Base-by-base conservation (phyloP, 1,140 invertebrate species). In the Lethrus apterus region DNA sequence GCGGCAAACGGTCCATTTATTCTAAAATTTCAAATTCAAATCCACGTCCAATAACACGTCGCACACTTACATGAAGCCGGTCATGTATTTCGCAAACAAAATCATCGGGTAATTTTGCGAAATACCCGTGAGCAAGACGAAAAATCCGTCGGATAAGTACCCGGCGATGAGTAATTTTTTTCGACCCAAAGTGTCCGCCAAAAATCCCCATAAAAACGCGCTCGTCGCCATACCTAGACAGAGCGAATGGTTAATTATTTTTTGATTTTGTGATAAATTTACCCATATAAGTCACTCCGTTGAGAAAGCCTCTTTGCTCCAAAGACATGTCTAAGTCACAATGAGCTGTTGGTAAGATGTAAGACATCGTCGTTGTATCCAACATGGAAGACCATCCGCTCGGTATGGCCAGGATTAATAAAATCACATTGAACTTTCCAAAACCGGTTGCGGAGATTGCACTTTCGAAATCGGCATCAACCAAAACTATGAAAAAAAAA, bases 191-290 rank as follows among this genome's bases (percentile, higher is more conserved):
- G 79, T 79, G 59, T 93, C 89, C 0, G 84, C 83, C 4, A 90
- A 57, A 48, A 82, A 86, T 2, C 88, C 88, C 86, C 87, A 91
- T 11, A 89, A 54, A 56, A 86, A 77, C 0, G 84, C 85, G 34
- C 86, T 87, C 0, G 78, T 69, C 51, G 89, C 79, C 86, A 89
- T 91, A 34, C 88, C 88, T 80, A 60, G 13, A 61, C 56, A 50
- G 26, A 26, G 2, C 13, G 10, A 2, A 30, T 26, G 8, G n/a
- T n/a, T 30, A 50, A 42, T 15, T 43, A 34, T 33, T 33, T 11
- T 11, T 13, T 9, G 3, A 10, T 0, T 34, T 14, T 14, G 35
- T 21, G 11, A 11, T 2, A 33, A 45, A 48, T 30, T 46, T 56
- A 81, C 84, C 84, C 48, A 70, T 70, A 63, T 83, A 86, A 17